Percentiles rank a stretch among this genome's conserved stretches.
Conservation (phyloP, 2,888 invertebrate genomes). For the Heliconius cydno region DNA sequence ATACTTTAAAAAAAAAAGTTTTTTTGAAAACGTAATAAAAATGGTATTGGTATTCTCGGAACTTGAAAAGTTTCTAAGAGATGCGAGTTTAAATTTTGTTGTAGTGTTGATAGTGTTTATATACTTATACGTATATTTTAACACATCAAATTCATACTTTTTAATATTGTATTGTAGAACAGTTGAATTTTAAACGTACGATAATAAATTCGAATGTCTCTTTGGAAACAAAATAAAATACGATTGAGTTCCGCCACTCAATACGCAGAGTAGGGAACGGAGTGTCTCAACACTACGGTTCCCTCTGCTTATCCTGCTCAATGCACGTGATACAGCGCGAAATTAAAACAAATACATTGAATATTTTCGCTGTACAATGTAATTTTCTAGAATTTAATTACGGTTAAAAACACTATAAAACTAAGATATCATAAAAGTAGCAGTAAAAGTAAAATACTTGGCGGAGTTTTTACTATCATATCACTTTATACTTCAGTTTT, state of each 20-base stretch:
- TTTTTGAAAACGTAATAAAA: too few species aligned
- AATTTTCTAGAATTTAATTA: conserved; percentile 22
- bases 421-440: conserved; percentile 21
- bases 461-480: conserved; percentile 20
- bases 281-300: not conserved
- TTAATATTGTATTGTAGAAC: too few species aligned
- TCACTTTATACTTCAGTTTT: conserved; percentile 17
- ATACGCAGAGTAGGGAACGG: not conserved
- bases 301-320: not conserved
- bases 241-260: not conserved
- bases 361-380: not conserved
- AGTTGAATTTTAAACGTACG: too few species aligned
- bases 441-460: conserved; percentile 21
- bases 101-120: too few species aligned
- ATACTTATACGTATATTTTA: too few species aligned
- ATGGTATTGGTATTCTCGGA: too few species aligned
- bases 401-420: conserved; percentile 27
- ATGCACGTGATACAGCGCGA: not conserved
- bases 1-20: too few species aligned
- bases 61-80: too few species aligned
- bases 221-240: too few species aligned
- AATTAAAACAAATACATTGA: not conserved
- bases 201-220: too few species aligned
- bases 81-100: too few species aligned
- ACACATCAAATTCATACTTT: too few species aligned